Base-by-base conservation (phyloP, 2,113 vertebrate genomes). In the Osmerus eperlanus region DNA sequence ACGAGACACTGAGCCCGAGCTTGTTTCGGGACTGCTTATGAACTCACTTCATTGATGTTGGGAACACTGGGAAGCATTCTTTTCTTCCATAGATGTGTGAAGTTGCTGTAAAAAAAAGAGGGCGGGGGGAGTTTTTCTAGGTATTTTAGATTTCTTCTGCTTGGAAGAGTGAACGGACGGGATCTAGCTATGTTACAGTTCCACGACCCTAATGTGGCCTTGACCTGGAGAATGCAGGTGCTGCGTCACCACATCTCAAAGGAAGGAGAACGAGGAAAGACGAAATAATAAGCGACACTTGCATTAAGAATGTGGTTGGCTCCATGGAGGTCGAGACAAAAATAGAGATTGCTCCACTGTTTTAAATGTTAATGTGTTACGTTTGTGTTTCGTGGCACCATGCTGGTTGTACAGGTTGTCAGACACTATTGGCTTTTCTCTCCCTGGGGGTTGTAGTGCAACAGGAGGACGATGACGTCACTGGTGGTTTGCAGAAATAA, bases 301-400 rank as follows among this genome's bases (percentile, higher is more conserved):
- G 73, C 58, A 3, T 32, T 77, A 81, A 70, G 65, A 83, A 47
- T 65, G 84, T 59, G 16, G 65, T 29, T n/a, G 74, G 77, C 84
- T 77, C 78, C 85, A 65, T 19, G 72, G 80, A 89, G 86, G 81
- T 78, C 72, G 71, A 77, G 81, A 81, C 80, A 81, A 85, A 85
- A 73, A 80, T 83, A 68, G 67, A 84, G 80, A 77, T 91, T 93
- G 92, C 93, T 93, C 90, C 92, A 93, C 92, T 87, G 89, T 90
- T 96, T 93, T 94, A 95, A 94, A 94, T 95, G 94, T 96, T 92
- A 92, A 91, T 88, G 90, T 90, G 86, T 87, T 89, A 66, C 77
- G 85, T 86, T 90, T 86, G 82, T 91, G 88, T 89, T 90, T 86
- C 76, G 89, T 89, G 88, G 85, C 91, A 90, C 85, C 87, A 86